Conservation (phyloP, 2,113 vertebrate species). For the Eira barbara region DNA sequence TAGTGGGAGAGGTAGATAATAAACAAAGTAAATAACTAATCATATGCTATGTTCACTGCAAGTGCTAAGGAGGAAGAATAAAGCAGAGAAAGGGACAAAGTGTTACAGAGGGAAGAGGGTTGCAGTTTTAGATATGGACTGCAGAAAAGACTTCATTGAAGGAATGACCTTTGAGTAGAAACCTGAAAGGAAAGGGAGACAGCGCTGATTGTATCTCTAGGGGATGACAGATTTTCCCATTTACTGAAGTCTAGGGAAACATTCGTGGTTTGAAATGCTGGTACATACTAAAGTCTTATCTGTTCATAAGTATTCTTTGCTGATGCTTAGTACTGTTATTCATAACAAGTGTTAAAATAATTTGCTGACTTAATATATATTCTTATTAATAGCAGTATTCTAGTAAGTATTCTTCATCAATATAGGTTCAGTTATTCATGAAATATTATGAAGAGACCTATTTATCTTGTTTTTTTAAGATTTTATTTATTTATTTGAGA, state of each 20-base stretch:
- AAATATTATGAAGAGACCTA: slow-evolving; percentile 12
- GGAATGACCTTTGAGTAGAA: not conserved
- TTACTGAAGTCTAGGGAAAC: not conserved
- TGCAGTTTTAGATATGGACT: not conserved
- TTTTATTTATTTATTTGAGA: no score
- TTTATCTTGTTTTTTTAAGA: not conserved
- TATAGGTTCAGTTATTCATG: not conserved
- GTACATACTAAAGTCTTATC: not conserved
- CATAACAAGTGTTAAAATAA: not conserved
- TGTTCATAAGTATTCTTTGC: slow-evolving; percentile 1
- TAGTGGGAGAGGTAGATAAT: not conserved
- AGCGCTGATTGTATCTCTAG: not conserved
- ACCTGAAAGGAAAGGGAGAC: not conserved
- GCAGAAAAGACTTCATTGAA: not conserved
- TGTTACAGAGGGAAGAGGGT: not conserved
- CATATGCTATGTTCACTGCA: not conserved
- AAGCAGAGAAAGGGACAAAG: not conserved
- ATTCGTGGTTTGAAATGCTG: not conserved
- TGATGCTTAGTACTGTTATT: not conserved
- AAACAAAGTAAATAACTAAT: not conserved
- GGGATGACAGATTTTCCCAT: not conserved
- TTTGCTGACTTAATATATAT: not conserved
- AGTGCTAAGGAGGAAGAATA: not conserved
- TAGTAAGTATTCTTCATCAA: slow-evolving; percentile 6
- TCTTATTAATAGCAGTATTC: not conserved